Evolutionary conservation across 2,113 vertebrate species (phyloP), one percentile per base, ranked within the genome.

Genomic region (Ia io): DNA sequence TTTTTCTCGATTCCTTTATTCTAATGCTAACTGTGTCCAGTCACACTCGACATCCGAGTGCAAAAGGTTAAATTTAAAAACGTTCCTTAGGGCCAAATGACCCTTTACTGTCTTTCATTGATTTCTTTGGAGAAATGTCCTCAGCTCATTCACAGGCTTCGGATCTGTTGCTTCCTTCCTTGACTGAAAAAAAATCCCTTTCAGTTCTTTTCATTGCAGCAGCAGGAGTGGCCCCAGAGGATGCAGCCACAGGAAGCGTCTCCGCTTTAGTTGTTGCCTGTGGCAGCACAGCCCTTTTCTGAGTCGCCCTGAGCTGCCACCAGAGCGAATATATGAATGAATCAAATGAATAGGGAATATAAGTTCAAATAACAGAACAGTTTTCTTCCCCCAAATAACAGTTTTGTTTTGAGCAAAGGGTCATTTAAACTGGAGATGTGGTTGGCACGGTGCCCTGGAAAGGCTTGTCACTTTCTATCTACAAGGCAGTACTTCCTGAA

Each of bases 161-260:
- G 79, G 32, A 37, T 88, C 30, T 88, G 94, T 95, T 88, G 67
- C 93, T 97, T 97, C 95, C 95, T 97, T 97, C 82, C 92, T 92
- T 67, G 84, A 70, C 20, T 93, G 95, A 70, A 95, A 94, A 94
- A 87, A 96, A 94, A 71, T 69, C 61, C 91, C 95, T 97, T 97
- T 63, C 87, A 93, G 91, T 97, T 94, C 90, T 96, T 93, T 93
- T 95, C 95, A 90, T 10, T 96, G 77, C 56, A 69, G 4, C 97
- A 96, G 96, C 95, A 85, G 85, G 95, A 94, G 51, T 70, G 92
- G 71, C 80, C 88, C 94, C 76, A 44, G 23, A 93, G 73, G 87
- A 90, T 22, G 47, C 32, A 56, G 90, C 65, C 67, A 53, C 95
- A 96, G 95, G 95, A 96, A 97, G 86, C 0, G 44, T 70, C 80